phyloP scores from a whole-genome alignment of 2,888 invertebrate genomes.

The Yponomeuta sedellus region DNA sequence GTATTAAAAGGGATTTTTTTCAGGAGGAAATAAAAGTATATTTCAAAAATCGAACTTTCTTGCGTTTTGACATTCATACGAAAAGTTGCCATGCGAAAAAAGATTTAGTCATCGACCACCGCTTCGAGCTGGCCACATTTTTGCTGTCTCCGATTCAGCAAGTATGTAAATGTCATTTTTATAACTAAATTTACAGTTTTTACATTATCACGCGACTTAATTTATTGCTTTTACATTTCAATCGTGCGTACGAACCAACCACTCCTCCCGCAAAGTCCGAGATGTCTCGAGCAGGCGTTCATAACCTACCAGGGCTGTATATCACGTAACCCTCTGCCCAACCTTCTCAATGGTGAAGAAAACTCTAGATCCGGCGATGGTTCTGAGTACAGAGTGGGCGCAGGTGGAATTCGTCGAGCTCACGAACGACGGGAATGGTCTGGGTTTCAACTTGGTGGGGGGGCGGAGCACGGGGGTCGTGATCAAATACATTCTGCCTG shows the following conservation, averaged over 20 bases:
- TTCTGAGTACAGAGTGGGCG: slow-evolving; percentile 99
- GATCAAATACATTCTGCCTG: slow-evolving; percentile 97
- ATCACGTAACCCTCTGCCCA: slow-evolving; percentile 54
- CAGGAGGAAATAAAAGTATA: too few species aligned
- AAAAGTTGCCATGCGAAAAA: slow-evolving; percentile 1
- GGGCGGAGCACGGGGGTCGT: slow-evolving; percentile 98
- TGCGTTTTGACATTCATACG: neutral
- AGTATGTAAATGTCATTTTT: slow-evolving; percentile 77
- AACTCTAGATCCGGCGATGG: slow-evolving; percentile 69
- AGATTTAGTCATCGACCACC: neutral
- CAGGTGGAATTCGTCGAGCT: slow-evolving; percentile 99
- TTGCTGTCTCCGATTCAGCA: slow-evolving; percentile 70
- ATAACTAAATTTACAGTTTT: slow-evolving; percentile 44
- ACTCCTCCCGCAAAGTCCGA: slow-evolving; percentile 23
- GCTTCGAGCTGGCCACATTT: slow-evolving; percentile 62
- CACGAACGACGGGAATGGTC: slow-evolving; percentile 96
- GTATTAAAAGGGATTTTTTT: too few species aligned
- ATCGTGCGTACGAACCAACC: slow-evolving; percentile 26
- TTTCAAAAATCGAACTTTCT: too few species aligned
- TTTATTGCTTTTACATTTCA: slow-evolving; percentile 28
- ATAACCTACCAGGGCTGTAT: slow-evolving; percentile 54
- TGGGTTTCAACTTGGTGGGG: slow-evolving; percentile 99
- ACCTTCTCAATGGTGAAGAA: slow-evolving; percentile 51
- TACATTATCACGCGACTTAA: slow-evolving; percentile 34
- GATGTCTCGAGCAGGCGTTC: slow-evolving; percentile 42